Conservation (phyloP, 1,140 invertebrate genomes). For the Pachypeltis micranthus region DNA sequence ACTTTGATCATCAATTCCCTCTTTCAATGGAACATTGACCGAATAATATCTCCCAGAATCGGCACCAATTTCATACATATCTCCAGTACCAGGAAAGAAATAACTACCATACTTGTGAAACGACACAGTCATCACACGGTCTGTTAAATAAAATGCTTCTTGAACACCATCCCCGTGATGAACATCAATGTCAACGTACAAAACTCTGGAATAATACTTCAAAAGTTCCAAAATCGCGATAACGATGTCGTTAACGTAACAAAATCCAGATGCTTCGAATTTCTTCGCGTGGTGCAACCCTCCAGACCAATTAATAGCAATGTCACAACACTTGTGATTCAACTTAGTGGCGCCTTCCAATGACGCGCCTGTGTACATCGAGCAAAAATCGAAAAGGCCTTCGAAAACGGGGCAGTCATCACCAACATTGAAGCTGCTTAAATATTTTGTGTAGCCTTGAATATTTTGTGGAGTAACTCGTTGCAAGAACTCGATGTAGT, state of each 20-base stretch:
- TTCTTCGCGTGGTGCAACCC: slow-evolving; percentile 99
- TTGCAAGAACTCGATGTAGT: slow-evolving; percentile 96
- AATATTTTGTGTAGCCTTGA: slow-evolving; percentile 82
- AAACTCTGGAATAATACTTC: slow-evolving; percentile 86
- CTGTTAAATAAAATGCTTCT: slow-evolving; percentile 97
- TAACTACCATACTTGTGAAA: slow-evolving; percentile 99
- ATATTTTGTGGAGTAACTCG: slow-evolving; percentile 92
- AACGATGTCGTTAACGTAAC: slow-evolving; percentile 98
- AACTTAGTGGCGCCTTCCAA: slow-evolving; percentile 88
- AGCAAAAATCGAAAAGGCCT: slow-evolving; percentile 97
- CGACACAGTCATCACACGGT: slow-evolving; percentile 97
- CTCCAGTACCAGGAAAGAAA: slow-evolving; percentile 95
- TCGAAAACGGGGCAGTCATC: slow-evolving; percentile 99
- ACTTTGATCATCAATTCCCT: slow-evolving; percentile 91
- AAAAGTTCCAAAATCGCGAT: slow-evolving; percentile 94
- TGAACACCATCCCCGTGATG: slow-evolving; percentile 99
- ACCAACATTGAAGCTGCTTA: slow-evolving; percentile 92
- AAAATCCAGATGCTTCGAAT: slow-evolving; percentile 95
- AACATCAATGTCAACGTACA: slow-evolving; percentile 99
- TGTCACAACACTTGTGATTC: slow-evolving; percentile 89
- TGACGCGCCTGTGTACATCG: slow-evolving; percentile 92
- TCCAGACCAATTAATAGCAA: slow-evolving; percentile 98
- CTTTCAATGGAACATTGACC: slow-evolving; percentile 91
- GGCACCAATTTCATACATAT: slow-evolving; percentile 95
- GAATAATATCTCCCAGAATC: slow-evolving; percentile 90